Evolutionary conservation across 2,888 invertebrate genomes (phyloP).

Genomic region (Dusona sp.): DNA sequence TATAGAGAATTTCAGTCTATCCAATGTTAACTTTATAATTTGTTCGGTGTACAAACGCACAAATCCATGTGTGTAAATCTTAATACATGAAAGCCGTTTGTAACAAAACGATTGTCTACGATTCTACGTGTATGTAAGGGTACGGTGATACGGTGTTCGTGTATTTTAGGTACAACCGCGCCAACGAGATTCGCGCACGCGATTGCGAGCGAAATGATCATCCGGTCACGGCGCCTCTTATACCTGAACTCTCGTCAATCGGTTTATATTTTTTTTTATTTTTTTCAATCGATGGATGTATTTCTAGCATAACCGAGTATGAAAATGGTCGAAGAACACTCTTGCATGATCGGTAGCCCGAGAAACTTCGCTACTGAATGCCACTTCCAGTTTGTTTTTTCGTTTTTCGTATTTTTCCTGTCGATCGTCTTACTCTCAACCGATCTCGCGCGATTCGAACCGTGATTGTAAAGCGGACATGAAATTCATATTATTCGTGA

Average conservation of each 20-base stretch:
- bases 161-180: constrained; percentile 14
- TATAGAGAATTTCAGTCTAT: too few relatives aligned
- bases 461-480: not conserved
- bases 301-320: constrained; percentile 7
- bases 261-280: not conserved
- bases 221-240: constrained; percentile 44
- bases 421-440: not conserved
- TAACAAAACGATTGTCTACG: constrained; percentile 18
- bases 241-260: constrained; percentile 8
- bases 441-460: not conserved
- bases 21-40: not conserved
- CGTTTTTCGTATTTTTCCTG: not conserved
- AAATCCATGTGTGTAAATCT: not conserved
- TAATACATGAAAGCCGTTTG: constrained; percentile 26
- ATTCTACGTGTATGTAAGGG: constrained; percentile 11
- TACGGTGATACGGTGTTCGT: constrained; percentile 3
- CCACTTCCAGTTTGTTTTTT: constrained; percentile 38
- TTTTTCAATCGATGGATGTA: not conserved
- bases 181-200: constrained; percentile 60
- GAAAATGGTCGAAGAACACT: constrained; percentile 51
- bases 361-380: constrained; percentile 35
- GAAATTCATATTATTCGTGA: not conserved
- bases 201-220: constrained; percentile 66
- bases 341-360: constrained; percentile 35
- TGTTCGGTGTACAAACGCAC: not conserved